phyloP scores from a whole-genome alignment of 1,140 invertebrate species.

The Drosophila auraria region DNA sequence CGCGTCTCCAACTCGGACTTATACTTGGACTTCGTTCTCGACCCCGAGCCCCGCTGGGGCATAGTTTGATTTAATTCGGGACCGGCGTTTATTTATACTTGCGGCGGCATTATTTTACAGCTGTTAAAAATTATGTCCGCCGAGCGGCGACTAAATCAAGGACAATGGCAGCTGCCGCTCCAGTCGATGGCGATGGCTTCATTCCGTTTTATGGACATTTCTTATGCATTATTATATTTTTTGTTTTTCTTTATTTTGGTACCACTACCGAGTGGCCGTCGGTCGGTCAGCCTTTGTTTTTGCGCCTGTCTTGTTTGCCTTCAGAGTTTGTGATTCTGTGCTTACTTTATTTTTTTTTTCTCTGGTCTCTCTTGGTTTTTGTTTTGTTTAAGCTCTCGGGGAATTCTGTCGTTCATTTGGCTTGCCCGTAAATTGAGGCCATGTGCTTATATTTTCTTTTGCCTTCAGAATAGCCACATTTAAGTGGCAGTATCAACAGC shows the following conservation, averaged over 20 bases:
- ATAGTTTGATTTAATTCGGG: slow-evolving; percentile 76
- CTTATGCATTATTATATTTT: slow-evolving; percentile 47
- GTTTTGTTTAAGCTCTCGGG: slow-evolving; percentile 38
- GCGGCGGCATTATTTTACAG: slow-evolving; percentile 81
- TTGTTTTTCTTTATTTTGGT: slow-evolving; percentile 4
- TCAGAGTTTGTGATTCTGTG: slow-evolving; percentile 29
- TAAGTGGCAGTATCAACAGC: slow-evolving; percentile 33
- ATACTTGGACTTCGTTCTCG: slow-evolving; percentile 1
- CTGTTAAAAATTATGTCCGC: slow-evolving; percentile 71
- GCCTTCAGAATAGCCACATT: slow-evolving; percentile 23
- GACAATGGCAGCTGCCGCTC: slow-evolving; percentile 47
- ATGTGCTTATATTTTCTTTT: slow-evolving; percentile 8
- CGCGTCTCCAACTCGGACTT: slow-evolving; percentile 51
- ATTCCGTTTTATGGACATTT: slow-evolving; percentile 42
- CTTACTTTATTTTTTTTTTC: slow-evolving; percentile 29
- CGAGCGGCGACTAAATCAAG: slow-evolving; percentile 55
- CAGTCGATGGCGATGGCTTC: slow-evolving; percentile 45
- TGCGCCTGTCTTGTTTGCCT: slow-evolving; percentile 30
- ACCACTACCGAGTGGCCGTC: background rate
- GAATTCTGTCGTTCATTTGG: slow-evolving; percentile 21
- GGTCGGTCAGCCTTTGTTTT: slow-evolving; percentile 6
- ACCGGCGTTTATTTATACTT: slow-evolving; percentile 73
- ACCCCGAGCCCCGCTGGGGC: slow-evolving; percentile 30
- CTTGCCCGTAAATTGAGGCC: slow-evolving; percentile 26
- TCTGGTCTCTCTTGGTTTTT: slow-evolving; percentile 7